Base-by-base conservation (phyloP, 2,797 vertebrate genomes). In the Australoheros facetus region DNA sequence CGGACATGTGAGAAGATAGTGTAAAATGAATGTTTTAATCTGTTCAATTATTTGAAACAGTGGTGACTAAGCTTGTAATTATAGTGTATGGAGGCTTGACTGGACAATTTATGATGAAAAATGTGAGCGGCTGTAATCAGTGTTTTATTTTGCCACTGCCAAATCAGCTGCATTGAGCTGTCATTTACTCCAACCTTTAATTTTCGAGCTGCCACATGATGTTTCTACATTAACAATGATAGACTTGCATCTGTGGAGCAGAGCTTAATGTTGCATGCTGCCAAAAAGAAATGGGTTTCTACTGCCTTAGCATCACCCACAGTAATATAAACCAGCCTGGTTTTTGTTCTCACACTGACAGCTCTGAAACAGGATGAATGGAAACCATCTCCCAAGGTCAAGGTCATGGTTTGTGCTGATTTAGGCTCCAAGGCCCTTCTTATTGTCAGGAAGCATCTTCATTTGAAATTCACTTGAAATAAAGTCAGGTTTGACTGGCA, bases 381-480 rank as follows among this genome's bases (percentile, higher is more conserved):
- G 87, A 73, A 85, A 13, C 48, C 71, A 8, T 82, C 80, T 80
- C 76, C 69, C 75, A 81, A 87, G 89, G 89, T 92, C 91, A 92
- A 90, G 90, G 87, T 91, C 85, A 79, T 2, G 13, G 62, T 87
- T 85, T 69, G 80, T 83, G 51, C 75, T 85, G 79, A 88, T 91
- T 84, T 70, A 37, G 82, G 78, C 84, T 81, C 71, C 3, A 57
- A 84, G 85, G 84, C 79, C 45, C 26, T 69, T 69, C 75, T 89
- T 53, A 78, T 82, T 88, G 77, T 89, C 77, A 53, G 84, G 19
- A 26, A 48, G 80, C 66, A 48, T 82, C 82, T 89, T 86, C 75
- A 86, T 91, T 92, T 93, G 73, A 89, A 91, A 92, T 93, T 86
- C 90, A 89, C 64, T 13, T 62, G 62, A 78, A 82, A 80, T 81